A percentile compares a stretch with the other conserved stretches of the same genome.
Conservation (phyloP, 2,888 invertebrate genomes). For the Lapara coniferarum region DNA sequence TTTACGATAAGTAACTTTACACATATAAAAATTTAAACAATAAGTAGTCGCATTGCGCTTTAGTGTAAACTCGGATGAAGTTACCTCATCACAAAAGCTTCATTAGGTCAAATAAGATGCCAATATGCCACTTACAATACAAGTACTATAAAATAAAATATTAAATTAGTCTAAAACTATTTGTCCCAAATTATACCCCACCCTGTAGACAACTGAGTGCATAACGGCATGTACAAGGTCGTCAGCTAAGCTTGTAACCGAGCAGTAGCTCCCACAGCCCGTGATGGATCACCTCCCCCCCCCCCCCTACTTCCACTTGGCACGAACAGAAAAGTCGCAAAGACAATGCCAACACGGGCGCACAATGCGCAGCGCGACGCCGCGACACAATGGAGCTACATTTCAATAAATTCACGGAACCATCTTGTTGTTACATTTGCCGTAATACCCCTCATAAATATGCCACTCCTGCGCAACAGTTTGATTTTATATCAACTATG, state of each 20-base stretch:
- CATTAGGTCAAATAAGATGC: no score
- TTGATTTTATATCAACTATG: conserved; percentile 28
- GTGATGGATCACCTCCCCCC: conserved; percentile 61
- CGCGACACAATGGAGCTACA: conserved; percentile 38
- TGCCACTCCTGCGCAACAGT: conserved; percentile 58
- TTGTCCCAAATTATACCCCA: neutral
- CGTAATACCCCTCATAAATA: conserved; percentile 53
- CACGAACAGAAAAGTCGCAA: conserved; percentile 52
- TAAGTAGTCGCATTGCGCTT: no score
- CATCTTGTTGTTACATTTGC: conserved; percentile 47
- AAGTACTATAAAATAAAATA: no score
- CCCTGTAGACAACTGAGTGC: conserved; percentile 36
- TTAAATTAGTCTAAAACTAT: neutral
- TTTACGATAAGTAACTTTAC: no score
- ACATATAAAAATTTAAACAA: no score
- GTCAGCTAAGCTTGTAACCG: conserved; percentile 49
- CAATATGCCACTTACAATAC: no score
- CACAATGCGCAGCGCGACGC: conserved; percentile 39
- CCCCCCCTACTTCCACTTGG: conserved; percentile 50
- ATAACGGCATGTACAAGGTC: conserved; percentile 46
- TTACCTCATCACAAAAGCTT: no score
- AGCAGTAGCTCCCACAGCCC: conserved; percentile 69
- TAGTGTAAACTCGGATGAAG: no score
- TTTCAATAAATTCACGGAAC: conserved; percentile 53
- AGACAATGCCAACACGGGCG: conserved; percentile 51